Conservation (phyloP, 1,140 invertebrate species). For the Cydia strobilella region DNA sequence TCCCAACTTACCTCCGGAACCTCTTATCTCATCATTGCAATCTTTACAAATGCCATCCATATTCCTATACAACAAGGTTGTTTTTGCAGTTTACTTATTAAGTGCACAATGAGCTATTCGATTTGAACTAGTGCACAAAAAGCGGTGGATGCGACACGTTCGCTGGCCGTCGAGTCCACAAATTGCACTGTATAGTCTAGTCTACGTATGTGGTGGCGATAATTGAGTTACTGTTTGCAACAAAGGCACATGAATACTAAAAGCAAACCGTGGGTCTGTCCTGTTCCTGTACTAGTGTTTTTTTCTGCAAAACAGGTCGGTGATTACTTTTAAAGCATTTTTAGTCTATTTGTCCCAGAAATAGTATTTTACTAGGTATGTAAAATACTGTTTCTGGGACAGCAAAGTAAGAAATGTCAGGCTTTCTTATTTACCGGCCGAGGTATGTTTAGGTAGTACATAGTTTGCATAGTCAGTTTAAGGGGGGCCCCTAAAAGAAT, state of each 20-base stretch:
- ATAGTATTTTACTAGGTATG: too few relatives aligned
- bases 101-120: background rate
- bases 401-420: too few relatives aligned
- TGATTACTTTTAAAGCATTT: too few relatives aligned
- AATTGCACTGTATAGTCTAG: background rate
- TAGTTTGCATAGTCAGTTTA: too few relatives aligned
- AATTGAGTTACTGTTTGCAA: slow-evolving; percentile 19
- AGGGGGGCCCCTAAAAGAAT: background rate
- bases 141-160: slow-evolving; percentile 18
- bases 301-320: too few relatives aligned
- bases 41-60: background rate
- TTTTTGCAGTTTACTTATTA: background rate
- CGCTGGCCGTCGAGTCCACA: slow-evolving; percentile 1
- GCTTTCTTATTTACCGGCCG: too few relatives aligned
- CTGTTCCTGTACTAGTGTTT: too few relatives aligned
- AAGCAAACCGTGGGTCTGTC: too few relatives aligned
- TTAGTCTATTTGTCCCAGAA: too few relatives aligned
- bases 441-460: too few relatives aligned
- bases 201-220: background rate
- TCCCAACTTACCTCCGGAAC: background rate
- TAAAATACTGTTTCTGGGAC: too few relatives aligned
- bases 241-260: slow-evolving; percentile 1
- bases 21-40: background rate
- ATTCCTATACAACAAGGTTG: background rate
- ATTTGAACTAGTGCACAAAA: background rate